Conservation (phyloP, 2,888 invertebrate genomes). For the Lasius platythorax region DNA sequence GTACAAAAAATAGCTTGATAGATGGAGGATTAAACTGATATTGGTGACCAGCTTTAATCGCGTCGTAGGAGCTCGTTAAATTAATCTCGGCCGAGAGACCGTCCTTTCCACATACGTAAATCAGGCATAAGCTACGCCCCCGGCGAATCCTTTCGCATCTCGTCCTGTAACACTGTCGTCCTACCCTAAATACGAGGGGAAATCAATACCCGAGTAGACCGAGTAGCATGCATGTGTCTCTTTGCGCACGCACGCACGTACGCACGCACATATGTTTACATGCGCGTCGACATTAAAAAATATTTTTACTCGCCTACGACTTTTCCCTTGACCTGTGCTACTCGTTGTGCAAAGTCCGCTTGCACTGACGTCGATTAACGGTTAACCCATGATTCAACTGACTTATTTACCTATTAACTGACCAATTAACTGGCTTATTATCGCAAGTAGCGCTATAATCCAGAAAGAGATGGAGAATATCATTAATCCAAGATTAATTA, state of each 20-base stretch:
- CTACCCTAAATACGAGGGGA: constrained; percentile 79
- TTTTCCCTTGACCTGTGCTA: constrained; percentile 6
- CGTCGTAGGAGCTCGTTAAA: constrained; percentile 5
- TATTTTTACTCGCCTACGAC: constrained; percentile 22
- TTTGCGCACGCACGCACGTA: constrained; percentile 19
- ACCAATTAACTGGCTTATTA: background rate
- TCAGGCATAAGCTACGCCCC: constrained; percentile 53
- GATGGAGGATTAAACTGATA: constrained; percentile 8
- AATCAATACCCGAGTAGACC: constrained; percentile 75
- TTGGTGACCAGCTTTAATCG: constrained; percentile 26
- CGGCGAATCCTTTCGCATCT: constrained; percentile 65
- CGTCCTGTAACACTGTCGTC: constrained; percentile 74
- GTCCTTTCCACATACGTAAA: constrained; percentile 36
- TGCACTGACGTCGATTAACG: background rate
- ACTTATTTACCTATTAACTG: constrained; percentile 12
- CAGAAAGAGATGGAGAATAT: background rate
- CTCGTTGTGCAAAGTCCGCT: background rate
- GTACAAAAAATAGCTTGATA: background rate
- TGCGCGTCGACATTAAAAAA: background rate
- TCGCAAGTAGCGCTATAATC: background rate
- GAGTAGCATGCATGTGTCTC: constrained; percentile 55
- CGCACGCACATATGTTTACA: background rate
- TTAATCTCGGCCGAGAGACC: constrained; percentile 27
- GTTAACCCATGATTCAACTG: background rate
- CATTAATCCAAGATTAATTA: constrained; percentile 21